Evolutionary conservation across 2,797 vertebrate species (phyloP).

Genomic region (Propithecus perrieri): DNA sequence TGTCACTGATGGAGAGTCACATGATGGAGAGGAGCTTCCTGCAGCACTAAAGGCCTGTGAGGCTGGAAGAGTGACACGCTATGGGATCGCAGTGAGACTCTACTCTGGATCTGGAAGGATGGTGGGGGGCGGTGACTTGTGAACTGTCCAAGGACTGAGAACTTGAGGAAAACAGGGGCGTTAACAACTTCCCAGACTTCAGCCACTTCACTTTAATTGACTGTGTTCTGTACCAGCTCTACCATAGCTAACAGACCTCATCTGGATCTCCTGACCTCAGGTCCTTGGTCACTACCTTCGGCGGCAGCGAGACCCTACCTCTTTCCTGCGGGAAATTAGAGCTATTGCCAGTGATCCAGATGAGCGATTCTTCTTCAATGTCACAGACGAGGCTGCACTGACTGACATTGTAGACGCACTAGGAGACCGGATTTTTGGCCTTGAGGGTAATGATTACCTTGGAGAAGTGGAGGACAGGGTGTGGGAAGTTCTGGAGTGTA

Average conservation of each 20-base stretch:
- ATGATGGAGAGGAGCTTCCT: slow-evolving; percentile 94
- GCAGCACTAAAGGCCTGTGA: slow-evolving; percentile 90
- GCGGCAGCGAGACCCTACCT: slow-evolving; percentile 93
- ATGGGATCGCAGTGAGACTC: slow-evolving; percentile 94
- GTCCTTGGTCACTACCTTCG: slow-evolving; percentile 97
- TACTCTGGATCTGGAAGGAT: neutral
- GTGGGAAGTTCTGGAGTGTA: neutral
- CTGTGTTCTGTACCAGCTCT: neutral
- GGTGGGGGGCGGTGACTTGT: neutral
- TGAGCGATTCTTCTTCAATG: slow-evolving; percentile 97
- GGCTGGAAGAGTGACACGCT: slow-evolving; percentile 92
- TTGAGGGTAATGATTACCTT: slow-evolving; percentile 89
- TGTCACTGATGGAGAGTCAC: slow-evolving; percentile 97
- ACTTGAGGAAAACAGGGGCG: neutral
- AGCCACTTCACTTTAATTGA: neutral
- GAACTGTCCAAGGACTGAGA: neutral
- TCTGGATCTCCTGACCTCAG: slow-evolving; percentile 79
- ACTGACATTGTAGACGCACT: slow-evolving; percentile 97
- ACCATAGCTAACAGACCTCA: neutral
- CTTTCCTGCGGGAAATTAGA: slow-evolving; percentile 95
- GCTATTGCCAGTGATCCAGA: slow-evolving; percentile 95
- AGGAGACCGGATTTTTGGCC: slow-evolving; percentile 95
- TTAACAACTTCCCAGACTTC: neutral
- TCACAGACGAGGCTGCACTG: slow-evolving; percentile 95
- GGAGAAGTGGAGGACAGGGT: neutral